Percentiles rank a stretch among this genome's conserved stretches.
Conservation (phyloP, 2,113 vertebrate species). For the Athene noctua region DNA sequence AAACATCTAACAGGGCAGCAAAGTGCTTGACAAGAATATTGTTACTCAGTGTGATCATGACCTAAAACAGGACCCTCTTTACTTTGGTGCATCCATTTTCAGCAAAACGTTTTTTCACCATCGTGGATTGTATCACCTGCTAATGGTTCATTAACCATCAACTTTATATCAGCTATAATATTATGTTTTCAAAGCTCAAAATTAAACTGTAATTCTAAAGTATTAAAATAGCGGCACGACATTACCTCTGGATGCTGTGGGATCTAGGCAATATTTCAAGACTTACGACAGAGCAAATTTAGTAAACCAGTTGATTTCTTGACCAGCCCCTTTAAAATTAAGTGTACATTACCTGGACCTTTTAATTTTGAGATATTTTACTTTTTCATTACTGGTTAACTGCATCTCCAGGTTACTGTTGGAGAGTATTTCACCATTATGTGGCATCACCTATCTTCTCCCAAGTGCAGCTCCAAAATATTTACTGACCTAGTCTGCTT, state of each 20-base stretch:
- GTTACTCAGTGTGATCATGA: neutral
- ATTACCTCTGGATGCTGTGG: neutral
- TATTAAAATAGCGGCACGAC: neutral
- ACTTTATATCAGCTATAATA: neutral
- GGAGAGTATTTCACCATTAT: neutral
- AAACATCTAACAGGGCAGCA: neutral
- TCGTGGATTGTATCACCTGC: neutral
- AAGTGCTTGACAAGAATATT: neutral
- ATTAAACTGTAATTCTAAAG: neutral
- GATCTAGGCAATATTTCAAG: neutral
- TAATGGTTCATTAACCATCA: neutral
- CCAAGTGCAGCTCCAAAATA: neutral
- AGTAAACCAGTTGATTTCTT: neutral
- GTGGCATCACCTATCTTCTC: neutral
- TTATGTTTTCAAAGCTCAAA: neutral
- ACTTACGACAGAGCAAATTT: neutral
- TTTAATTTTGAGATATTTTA: neutral
- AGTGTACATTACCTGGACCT: neutral
- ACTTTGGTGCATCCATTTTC: neutral
- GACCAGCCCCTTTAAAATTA: neutral
- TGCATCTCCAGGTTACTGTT: neutral
- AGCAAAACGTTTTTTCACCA: neutral
- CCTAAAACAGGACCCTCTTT: neutral
- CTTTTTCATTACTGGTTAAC: neutral
- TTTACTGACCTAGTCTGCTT: neutral